These are phyloP conservation scores for Thaumatotibia leucotreta DNA, from an alignment of 1,140 invertebrate species.

Conservation along the genomic window DNA sequence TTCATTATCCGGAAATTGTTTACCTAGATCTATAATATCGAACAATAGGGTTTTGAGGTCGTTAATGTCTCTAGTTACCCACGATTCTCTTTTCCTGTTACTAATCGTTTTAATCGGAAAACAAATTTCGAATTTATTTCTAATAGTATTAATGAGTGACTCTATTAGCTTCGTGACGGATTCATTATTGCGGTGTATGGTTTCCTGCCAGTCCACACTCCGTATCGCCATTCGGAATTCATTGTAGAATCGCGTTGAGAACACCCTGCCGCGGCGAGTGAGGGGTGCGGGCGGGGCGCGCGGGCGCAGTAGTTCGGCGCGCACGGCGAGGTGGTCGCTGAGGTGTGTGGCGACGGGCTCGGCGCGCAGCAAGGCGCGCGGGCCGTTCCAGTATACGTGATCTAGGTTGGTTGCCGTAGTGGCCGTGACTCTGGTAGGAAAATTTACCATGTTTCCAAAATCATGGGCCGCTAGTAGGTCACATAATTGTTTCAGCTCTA, in stretches of 20 bases:
- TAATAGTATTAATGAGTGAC: neutral
- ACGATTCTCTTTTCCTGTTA: neutral
- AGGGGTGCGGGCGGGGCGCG: neutral
- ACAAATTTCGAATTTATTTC: neutral
- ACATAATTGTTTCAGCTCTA: no score
- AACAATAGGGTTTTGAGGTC: neutral
- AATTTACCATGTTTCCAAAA: neutral
- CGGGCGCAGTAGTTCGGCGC: no score
- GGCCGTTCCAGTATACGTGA: neutral
- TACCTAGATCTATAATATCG: neutral
- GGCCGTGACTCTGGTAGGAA: neutral
- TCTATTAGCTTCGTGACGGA: neutral
- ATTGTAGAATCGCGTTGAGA: neutral
- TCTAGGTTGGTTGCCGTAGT: neutral
- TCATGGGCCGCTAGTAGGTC: neutral
- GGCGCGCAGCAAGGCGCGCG: neutral
- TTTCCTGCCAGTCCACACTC: neutral
- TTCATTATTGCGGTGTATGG: neutral
- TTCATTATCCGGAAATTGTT: neutral
- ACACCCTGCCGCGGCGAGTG: neutral
- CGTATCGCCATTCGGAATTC: neutral
- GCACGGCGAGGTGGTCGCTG: slow-evolving; percentile 2
- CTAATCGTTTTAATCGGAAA: neutral
- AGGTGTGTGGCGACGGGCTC: neutral
- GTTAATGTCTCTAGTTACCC: neutral